Conservation (phyloP, 1,140 invertebrate genomes). For the Neuroterus valhalla region DNA sequence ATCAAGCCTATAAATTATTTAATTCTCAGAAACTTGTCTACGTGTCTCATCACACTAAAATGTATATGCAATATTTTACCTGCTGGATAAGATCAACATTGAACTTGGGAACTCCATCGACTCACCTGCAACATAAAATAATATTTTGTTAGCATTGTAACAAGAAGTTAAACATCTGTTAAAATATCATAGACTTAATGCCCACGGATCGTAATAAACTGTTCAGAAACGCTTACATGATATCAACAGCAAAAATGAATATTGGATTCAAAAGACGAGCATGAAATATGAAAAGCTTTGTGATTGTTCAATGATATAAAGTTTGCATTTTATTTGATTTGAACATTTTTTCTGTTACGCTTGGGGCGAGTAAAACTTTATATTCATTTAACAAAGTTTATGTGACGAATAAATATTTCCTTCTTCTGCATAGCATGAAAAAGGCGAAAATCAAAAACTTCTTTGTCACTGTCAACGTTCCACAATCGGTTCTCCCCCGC, state of each 20-base stretch:
- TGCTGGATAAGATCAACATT: background rate
- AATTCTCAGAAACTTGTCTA: too few species aligned
- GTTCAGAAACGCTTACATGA: too few species aligned
- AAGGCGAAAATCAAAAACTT: conserved; percentile 29
- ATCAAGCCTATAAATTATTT: too few species aligned
- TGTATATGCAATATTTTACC: background rate
- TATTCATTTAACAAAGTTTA: background rate
- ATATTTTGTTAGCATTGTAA: conserved; percentile 17
- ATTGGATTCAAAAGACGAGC: background rate
- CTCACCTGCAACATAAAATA: conserved; percentile 39
- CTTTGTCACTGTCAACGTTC: conserved; percentile 31
- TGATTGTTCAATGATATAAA: too few species aligned
- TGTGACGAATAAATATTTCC: conserved; percentile 32
- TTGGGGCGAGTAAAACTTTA: background rate
- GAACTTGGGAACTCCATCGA: background rate
- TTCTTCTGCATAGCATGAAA: background rate
- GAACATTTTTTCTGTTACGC: background rate
- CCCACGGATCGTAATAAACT: too few species aligned
- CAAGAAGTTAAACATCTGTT: too few species aligned
- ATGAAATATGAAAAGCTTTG: too few species aligned
- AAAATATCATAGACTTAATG: too few species aligned
- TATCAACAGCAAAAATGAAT: background rate
- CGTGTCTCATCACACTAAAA: background rate
- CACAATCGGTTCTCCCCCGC: background rate
- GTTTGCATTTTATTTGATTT: background rate